A percentile compares a stretch with the other conserved stretches of the same genome.
Conservation (phyloP, 2,888 invertebrate species). For the Orthosia incerta region DNA sequence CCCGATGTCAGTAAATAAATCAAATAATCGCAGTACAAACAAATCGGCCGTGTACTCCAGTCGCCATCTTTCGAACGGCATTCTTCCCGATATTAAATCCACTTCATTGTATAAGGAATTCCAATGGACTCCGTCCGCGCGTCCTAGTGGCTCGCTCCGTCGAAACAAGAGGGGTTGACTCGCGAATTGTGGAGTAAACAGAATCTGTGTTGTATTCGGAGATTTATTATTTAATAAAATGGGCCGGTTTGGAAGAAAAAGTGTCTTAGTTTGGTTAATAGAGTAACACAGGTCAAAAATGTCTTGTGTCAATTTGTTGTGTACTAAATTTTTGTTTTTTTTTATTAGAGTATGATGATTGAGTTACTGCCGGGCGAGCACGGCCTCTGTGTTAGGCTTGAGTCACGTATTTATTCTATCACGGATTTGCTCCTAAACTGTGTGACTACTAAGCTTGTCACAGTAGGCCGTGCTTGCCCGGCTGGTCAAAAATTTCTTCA, state of each 20-base stretch:
- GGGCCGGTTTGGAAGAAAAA: too few relatives aligned
- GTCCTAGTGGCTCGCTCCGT: slow-evolving; percentile 66
- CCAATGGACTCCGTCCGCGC: slow-evolving; percentile 80
- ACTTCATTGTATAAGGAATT: slow-evolving; percentile 89
- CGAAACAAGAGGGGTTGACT: slow-evolving; percentile 65
- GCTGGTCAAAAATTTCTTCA: not conserved
- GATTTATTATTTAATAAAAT: slow-evolving; percentile 54
- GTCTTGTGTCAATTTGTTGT: too few relatives aligned
- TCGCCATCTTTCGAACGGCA: slow-evolving; percentile 83
- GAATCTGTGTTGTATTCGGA: slow-evolving; percentile 35
- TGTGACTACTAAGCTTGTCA: too few relatives aligned
- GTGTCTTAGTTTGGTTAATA: too few relatives aligned
- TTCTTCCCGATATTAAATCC: slow-evolving; percentile 90
- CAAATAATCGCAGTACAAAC: slow-evolving; percentile 58
- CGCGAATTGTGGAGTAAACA: slow-evolving; percentile 52
- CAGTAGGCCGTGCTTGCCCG: too few relatives aligned
- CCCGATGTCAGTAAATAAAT: slow-evolving; percentile 51
- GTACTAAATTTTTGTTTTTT: too few relatives aligned
- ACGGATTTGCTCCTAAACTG: too few relatives aligned
- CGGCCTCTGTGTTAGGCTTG: too few relatives aligned
- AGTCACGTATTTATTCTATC: too few relatives aligned
- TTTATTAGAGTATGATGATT: not conserved
- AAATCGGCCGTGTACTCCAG: slow-evolving; percentile 64
- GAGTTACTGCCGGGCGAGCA: not conserved
- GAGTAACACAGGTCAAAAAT: not conserved